A percentile compares a stretch with the other conserved stretches of the same genome.
Evolutionary conservation across 1,140 invertebrate species (phyloP).

Genomic region (Cotesia typhae): DNA sequence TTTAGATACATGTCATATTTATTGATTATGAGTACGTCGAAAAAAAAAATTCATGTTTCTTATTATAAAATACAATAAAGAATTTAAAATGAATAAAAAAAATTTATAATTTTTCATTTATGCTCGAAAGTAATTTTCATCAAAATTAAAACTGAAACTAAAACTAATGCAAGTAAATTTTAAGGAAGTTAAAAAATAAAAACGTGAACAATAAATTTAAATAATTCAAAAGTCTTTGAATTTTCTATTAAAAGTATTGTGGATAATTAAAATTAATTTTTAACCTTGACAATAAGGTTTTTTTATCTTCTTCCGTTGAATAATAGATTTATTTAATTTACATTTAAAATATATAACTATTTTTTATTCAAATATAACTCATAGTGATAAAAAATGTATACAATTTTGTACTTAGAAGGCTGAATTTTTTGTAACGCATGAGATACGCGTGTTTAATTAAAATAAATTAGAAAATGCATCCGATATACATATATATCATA

Average conservation of each 20-base stretch:
- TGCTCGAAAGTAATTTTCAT: too few relatives aligned
- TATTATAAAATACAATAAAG: too few relatives aligned
- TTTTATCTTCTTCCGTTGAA: not conserved
- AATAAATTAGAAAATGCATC: constrained; percentile 11
- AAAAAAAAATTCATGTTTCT: too few relatives aligned
- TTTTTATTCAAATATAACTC: not conserved
- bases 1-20: constrained; percentile 10
- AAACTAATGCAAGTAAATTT: too few relatives aligned
- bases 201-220: not conserved
- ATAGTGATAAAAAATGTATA: constrained; percentile 5
- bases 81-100: too few relatives aligned
- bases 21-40: not conserved
- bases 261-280: not conserved
- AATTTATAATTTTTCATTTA: too few relatives aligned
- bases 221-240: too few relatives aligned
- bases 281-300: constrained; percentile 4
- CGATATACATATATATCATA: not conserved
- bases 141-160: too few relatives aligned
- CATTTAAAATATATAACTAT: not conserved
- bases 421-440: constrained; percentile 9
- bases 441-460: constrained; percentile 9
- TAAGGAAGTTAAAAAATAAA: too few relatives aligned
- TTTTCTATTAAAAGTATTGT: too few relatives aligned
- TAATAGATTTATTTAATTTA: not conserved
- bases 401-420: not conserved